Evolutionary conservation across 2,797 vertebrate genomes (phyloP).

Genomic region (Craterocephalus amniculus): DNA sequence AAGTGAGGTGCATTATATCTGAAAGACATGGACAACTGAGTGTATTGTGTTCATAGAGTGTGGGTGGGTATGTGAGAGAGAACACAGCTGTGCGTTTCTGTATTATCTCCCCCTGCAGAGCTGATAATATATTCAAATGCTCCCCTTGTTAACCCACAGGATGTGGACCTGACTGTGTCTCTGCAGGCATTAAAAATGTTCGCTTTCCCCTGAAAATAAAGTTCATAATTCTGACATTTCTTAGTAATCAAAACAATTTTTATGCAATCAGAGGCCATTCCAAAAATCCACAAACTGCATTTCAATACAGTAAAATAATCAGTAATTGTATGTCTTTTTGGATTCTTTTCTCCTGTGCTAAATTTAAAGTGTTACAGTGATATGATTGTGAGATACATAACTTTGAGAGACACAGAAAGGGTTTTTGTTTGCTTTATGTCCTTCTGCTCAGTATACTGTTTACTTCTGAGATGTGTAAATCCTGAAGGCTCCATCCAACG

Average conservation of each 20-base stretch:
- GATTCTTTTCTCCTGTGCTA: no score
- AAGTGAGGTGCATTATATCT: slow-evolving; percentile 31
- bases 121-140: slow-evolving; percentile 49
- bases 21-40: slow-evolving; percentile 37
- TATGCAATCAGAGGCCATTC: background rate
- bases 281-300: background rate
- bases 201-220: background rate
- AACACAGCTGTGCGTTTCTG: slow-evolving; percentile 56
- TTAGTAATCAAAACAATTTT: background rate
- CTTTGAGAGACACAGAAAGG: no score
- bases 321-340: background rate
- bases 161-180: slow-evolving; percentile 20
- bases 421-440: background rate
- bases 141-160: slow-evolving; percentile 28
- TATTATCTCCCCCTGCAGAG: slow-evolving; percentile 49
- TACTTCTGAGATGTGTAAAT: background rate
- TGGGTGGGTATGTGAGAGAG: slow-evolving; percentile 47
- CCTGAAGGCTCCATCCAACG: background rate
- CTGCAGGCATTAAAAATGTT: background rate
- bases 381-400: no score
- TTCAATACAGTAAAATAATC: background rate
- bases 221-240: background rate
- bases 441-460: background rate
- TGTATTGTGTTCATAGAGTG: slow-evolving; percentile 45
- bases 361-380: no score